Evolutionary conservation across 1,140 invertebrate genomes (phyloP), one percentile per base, ranked within the genome.

Genomic region (Venustaconcha ellipsiformis): DNA sequence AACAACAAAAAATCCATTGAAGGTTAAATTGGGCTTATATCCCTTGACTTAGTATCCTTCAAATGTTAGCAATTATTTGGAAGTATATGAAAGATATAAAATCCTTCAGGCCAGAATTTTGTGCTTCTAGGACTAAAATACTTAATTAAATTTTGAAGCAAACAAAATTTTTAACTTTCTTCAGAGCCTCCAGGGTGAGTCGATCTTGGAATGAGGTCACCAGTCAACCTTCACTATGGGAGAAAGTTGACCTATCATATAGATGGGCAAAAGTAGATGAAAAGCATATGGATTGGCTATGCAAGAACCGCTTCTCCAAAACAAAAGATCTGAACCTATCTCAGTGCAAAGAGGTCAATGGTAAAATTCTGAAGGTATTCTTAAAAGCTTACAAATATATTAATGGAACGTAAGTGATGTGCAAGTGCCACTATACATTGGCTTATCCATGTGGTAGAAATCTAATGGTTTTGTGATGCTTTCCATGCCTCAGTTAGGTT

Each of bases 121-220:
- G 17, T n/a, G 59, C 3, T 60, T 0, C 6, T n/a, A n/a, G 5
- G 4, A n/a, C 12, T n/a, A n/a, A n/a, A n/a, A n/a, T 8, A 0
- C 11, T 60, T 0, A 60, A 60, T 18, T 6, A 14, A 60, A 60
- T 4, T 26, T 26, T 26, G 5, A 18, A 0, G 0, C 6, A 17
- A 67, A 2, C 2, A 67, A 67, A 67, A 5, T 0, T 64, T 57
- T 68, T 79, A 75, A 84, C 91, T 89, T n/a, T 64, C 75, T 82
- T 30, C 88, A 94, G 94, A 83, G 92, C 95, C 83, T 92, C 93
- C 65, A 92, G 92, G 86, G 95, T 96, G 14, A 95, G 95, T 89
- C 92, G 92, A 72, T 86, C 94, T 66, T 96, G 95, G 95, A 89
- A 93, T 64, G 91, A 92, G 80, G 93, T 94, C 15, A 93, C 94